These are phyloP conservation scores for Drosophila meridiana DNA, from an alignment of 2,888 invertebrate genomes.

Conservation along the genomic window DNA sequence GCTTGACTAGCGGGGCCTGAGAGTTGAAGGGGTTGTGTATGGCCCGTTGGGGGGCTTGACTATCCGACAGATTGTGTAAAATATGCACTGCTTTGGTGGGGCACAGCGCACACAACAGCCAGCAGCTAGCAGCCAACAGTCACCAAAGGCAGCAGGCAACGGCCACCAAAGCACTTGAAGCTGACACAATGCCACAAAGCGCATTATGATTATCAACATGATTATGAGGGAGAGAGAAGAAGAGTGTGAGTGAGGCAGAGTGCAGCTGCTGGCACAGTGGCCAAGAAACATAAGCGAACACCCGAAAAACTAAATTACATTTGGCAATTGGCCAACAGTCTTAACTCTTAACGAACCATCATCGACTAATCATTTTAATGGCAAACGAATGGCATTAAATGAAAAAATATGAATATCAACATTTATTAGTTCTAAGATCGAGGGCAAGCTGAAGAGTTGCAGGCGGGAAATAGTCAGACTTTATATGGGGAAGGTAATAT, in stretches of 20 bases:
- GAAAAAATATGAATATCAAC: constrained; percentile 13
- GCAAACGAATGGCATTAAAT: constrained; percentile 7
- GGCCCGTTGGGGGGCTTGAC: not conserved
- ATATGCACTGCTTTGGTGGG: constrained; percentile 64
- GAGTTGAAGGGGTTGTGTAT: not conserved
- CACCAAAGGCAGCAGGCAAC: constrained; percentile 35
- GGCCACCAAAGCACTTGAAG: constrained; percentile 52
- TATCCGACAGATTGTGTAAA: constrained; percentile 65
- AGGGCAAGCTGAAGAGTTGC: not conserved
- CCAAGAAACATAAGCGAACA: constrained; percentile 15
- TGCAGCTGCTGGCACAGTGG: constrained; percentile 14
- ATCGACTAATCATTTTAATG: constrained; percentile 25
- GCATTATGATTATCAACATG: constrained; percentile 75
- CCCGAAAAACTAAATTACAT: constrained; percentile 22
- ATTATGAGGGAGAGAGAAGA: constrained; percentile 37
- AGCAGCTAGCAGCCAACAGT: constrained; percentile 29
- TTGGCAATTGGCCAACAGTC: constrained; percentile 39
- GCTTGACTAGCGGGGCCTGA: constrained; percentile 20
- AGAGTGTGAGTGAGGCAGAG: not conserved
- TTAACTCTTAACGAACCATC: constrained; percentile 19
- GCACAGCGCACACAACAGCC: constrained; percentile 24
- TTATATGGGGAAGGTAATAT: too few relatives aligned
- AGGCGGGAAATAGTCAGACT: too few relatives aligned
- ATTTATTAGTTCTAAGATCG: not conserved
- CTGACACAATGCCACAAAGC: constrained; percentile 71